Evolutionary conservation across 2,113 vertebrate species (phyloP).

Genomic region (Alligator sinensis): DNA sequence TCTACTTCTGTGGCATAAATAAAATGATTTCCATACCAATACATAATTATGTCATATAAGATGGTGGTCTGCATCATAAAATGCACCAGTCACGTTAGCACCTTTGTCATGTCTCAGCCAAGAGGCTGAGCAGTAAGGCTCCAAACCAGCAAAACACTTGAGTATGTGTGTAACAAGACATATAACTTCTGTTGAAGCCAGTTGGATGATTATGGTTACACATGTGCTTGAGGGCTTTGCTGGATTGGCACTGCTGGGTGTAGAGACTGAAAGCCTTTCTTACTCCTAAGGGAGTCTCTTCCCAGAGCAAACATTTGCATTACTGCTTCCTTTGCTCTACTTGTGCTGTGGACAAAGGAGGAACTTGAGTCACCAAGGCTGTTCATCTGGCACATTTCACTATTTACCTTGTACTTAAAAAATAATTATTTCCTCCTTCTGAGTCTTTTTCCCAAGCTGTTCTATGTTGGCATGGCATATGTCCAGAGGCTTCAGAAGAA

Average conservation of each 20-base stretch:
- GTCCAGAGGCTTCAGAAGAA: background rate
- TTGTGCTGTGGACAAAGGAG: background rate
- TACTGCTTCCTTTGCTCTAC: background rate
- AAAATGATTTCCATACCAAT: background rate
- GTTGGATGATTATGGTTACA: background rate
- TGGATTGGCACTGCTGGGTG: background rate
- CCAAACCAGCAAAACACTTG: background rate
- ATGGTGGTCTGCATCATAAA: background rate
- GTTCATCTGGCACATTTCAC: background rate
- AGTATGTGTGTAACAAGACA: background rate
- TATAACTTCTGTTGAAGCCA: background rate
- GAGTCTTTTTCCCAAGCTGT: background rate
- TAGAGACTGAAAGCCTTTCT: background rate
- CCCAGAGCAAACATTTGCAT: background rate
- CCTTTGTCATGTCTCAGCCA: background rate
- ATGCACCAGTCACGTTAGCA: background rate
- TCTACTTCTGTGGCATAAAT: background rate
- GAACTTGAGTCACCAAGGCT: background rate
- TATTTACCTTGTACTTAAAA: background rate
- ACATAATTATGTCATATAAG: background rate
- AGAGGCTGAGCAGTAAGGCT: background rate
- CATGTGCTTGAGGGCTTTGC: background rate
- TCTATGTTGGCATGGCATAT: background rate
- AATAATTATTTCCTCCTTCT: background rate
- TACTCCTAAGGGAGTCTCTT: constrained; percentile 1